Conservation (phyloP, 1,140 invertebrate genomes). For the Lasioglossum albipes region DNA sequence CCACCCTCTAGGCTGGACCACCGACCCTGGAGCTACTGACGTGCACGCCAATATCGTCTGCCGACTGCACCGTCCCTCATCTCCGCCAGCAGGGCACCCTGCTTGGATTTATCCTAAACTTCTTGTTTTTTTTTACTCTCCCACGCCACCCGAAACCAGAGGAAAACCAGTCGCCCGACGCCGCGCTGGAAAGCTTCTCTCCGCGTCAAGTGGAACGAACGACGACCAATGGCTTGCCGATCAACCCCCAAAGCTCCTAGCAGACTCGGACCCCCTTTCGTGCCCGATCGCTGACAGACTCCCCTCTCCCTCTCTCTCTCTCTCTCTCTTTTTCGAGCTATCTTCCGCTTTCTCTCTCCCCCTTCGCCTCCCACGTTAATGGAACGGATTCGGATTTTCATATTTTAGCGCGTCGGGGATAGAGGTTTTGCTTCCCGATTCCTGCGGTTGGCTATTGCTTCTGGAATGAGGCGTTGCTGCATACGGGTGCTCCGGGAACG, state of each 20-base stretch:
- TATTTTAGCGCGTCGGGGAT: too few species aligned
- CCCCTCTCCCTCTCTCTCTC: too few species aligned
- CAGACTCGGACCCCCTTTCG: not conserved
- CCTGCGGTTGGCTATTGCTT: too few species aligned
- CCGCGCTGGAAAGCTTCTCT: conserved; percentile 7
- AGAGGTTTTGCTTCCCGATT: too few species aligned
- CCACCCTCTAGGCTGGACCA: conserved; percentile 25
- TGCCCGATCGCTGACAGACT: not conserved
- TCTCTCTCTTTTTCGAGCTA: too few species aligned
- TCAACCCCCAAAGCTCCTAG: not conserved
- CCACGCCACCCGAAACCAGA: not conserved
- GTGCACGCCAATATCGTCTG: conserved; percentile 48
- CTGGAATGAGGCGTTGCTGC: too few species aligned
- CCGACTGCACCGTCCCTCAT: conserved; percentile 35
- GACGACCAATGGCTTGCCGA: not conserved
- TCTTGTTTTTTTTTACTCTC: conserved; percentile 13
- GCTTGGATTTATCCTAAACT: conserved; percentile 35
- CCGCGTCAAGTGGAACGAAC: not conserved
- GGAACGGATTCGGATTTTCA: too few species aligned
- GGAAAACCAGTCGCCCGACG: not conserved
- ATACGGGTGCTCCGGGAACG: too few species aligned
- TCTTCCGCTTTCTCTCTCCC: too few species aligned
- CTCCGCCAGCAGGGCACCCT: conserved; percentile 2
- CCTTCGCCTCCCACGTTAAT: too few species aligned
- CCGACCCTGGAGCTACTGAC: conserved; percentile 47